A percentile compares a stretch with the other conserved stretches of the same genome.
Evolutionary conservation across 2,113 vertebrate genomes (phyloP).

Genomic region (Poicephalus gulielmi): DNA sequence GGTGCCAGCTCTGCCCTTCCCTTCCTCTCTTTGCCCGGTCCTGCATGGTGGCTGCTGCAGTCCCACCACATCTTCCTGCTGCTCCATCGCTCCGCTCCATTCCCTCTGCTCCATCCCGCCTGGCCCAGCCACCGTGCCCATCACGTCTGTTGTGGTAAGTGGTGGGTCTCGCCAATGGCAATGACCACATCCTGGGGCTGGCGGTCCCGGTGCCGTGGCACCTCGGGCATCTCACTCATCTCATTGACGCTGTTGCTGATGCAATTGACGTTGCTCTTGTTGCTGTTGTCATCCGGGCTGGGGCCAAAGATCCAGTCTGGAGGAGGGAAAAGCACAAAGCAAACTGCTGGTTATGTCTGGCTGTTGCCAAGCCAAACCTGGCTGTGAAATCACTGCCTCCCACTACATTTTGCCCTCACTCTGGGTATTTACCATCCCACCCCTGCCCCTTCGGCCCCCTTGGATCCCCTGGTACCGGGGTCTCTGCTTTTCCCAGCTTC

Average conservation of each 20-base stretch:
- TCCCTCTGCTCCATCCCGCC: background rate
- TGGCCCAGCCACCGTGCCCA: rapidly evolving
- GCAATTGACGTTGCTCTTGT: constrained; percentile 81
- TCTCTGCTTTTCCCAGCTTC: background rate
- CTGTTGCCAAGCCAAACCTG: background rate
- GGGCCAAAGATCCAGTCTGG: constrained; percentile 83
- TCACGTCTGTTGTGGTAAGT: constrained; percentile 73
- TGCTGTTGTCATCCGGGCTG: constrained; percentile 67
- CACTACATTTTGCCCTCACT: rapidly evolving
- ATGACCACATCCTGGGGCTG: constrained; percentile 77
- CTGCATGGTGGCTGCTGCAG: background rate
- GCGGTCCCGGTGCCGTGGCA: background rate
- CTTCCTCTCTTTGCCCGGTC: background rate
- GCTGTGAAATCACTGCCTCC: background rate
- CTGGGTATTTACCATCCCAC: background rate
- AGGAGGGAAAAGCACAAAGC: background rate
- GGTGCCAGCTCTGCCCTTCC: background rate
- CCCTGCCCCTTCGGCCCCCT: background rate
- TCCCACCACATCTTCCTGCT: rapidly evolving
- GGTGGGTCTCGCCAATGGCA: constrained; percentile 74
- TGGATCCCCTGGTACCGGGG: background rate
- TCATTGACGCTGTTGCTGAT: constrained; percentile 78
- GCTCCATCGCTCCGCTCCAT: background rate
- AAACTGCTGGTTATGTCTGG: rapidly evolving
- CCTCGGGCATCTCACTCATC: constrained; percentile 61